These are phyloP conservation scores for Cyclophora albipunctata DNA, from an alignment of 2,888 invertebrate species.

Conservation along the genomic window DNA sequence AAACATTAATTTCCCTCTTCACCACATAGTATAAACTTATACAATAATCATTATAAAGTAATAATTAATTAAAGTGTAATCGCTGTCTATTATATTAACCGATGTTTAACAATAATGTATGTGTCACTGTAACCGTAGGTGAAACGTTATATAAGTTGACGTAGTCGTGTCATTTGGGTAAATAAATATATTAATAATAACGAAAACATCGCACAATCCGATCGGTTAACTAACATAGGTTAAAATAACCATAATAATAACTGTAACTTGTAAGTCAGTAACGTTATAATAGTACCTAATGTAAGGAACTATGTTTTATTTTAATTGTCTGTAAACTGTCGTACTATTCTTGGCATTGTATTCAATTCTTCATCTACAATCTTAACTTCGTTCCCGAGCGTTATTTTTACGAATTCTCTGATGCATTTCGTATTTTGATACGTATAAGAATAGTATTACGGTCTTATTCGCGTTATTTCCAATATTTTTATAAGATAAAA, in stretches of 20 bases:
- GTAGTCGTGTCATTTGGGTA: slow-evolving; percentile 61
- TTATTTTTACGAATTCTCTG: not conserved
- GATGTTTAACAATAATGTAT: slow-evolving; percentile 15
- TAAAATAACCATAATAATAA: slow-evolving; percentile 45
- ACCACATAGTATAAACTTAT: slow-evolving; percentile 38
- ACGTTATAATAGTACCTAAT: slow-evolving; percentile 6
- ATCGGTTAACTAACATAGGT: slow-evolving; percentile 64
- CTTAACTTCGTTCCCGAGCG: not conserved
- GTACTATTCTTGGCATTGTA: not conserved
- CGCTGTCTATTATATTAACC: slow-evolving; percentile 63
- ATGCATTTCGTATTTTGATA: slow-evolving; percentile 1
- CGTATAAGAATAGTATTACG: not conserved
- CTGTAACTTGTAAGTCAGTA: slow-evolving; percentile 34
- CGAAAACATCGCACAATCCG: slow-evolving; percentile 70
- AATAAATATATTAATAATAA: slow-evolving; percentile 37
- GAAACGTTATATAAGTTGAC: slow-evolving; percentile 44
- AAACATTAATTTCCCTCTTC: slow-evolving; percentile 44
- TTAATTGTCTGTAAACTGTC: no score
- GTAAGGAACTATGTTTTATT: no score
- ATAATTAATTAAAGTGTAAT: slow-evolving; percentile 50
- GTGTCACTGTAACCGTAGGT: slow-evolving; percentile 30
- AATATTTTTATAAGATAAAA: slow-evolving; percentile 28
- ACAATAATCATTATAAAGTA: slow-evolving; percentile 32
- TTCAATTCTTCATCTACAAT: not conserved
- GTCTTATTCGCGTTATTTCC: slow-evolving; percentile 20